Percentiles rank a stretch among this genome's conserved stretches.
Conservation (phyloP, 1,140 invertebrate genomes). For the Homarus americanus region DNA sequence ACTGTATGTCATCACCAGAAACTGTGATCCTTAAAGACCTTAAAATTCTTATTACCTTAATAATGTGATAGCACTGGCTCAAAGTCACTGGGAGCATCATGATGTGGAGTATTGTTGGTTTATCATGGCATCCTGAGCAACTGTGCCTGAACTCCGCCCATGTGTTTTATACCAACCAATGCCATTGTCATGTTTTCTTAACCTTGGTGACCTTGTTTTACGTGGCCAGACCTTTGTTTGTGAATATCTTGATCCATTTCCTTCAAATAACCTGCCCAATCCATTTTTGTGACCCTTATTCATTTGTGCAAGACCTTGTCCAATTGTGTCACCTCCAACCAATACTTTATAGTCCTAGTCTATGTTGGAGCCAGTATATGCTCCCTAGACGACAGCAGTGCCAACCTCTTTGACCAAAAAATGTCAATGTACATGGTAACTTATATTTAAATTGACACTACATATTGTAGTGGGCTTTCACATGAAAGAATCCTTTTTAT, state of each 20-base stretch:
- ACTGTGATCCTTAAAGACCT: not conserved
- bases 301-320: slow-evolving; percentile 17
- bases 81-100: slow-evolving; percentile 15
- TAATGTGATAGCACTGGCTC: not conserved
- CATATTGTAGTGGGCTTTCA: slow-evolving; percentile 6
- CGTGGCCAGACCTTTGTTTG: slow-evolving; percentile 60
- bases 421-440: slow-evolving; percentile 19
- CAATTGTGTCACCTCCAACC: slow-evolving; percentile 24
- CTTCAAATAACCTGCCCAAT: slow-evolving; percentile 25
- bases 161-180: slow-evolving; percentile 54
- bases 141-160: slow-evolving; percentile 53
- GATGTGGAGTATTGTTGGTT: slow-evolving; percentile 26
- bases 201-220: slow-evolving; percentile 40
- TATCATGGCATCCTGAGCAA: slow-evolving; percentile 46
- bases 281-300: slow-evolving; percentile 36
- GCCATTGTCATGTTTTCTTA: slow-evolving; percentile 12
- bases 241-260: slow-evolving; percentile 50
- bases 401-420: not conserved
- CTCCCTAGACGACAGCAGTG: slow-evolving; percentile 24
- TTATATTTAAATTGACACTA: not conserved
- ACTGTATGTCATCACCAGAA: slow-evolving; percentile 28
- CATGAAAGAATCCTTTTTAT: not conserved
- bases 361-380: slow-evolving; percentile 21
- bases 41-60: not conserved
- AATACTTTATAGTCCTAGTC: slow-evolving; percentile 32